These are phyloP conservation scores for Enteromius treurensis DNA, from an alignment of 2,797 vertebrate genomes.

Conservation along the genomic window DNA sequence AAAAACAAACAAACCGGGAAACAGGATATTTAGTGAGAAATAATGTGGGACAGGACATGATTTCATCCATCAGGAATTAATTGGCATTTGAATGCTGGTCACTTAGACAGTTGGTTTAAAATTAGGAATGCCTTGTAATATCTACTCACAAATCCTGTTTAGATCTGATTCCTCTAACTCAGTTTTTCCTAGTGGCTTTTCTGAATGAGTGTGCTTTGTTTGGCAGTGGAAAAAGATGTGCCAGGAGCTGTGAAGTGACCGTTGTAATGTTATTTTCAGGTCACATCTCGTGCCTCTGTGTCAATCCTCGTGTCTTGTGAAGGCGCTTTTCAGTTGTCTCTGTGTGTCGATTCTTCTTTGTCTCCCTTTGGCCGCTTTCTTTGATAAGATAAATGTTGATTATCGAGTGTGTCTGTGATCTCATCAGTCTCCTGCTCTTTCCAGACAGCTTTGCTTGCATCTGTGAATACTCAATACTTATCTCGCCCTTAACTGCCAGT, in stretches of 20 bases:
- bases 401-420: conserved; percentile 42
- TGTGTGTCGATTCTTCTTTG: conserved; percentile 13
- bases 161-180: neutral
- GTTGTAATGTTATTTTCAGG: conserved; percentile 24
- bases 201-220: conserved; percentile 2
- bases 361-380: conserved; percentile 30
- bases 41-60: neutral
- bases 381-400: conserved; percentile 48
- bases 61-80: conserved; percentile 6
- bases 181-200: conserved; percentile 1
- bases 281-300: neutral
- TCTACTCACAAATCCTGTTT: neutral
- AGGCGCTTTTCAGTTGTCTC: neutral
- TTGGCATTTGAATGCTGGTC: neutral
- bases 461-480: conserved; percentile 50
- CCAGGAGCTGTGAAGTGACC: neutral
- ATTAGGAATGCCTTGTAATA: neutral
- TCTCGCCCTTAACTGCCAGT: conserved; percentile 49
- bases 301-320: conserved; percentile 18
- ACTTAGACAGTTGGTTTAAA: neutral
- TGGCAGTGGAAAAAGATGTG: conserved; percentile 13
- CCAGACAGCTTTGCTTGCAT: conserved; percentile 41
- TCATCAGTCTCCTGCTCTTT: conserved; percentile 42
- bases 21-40: neutral
- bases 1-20: neutral